phyloP scores from a whole-genome alignment of 2,113 vertebrate species.

The Crotophaga sulcirostris region DNA sequence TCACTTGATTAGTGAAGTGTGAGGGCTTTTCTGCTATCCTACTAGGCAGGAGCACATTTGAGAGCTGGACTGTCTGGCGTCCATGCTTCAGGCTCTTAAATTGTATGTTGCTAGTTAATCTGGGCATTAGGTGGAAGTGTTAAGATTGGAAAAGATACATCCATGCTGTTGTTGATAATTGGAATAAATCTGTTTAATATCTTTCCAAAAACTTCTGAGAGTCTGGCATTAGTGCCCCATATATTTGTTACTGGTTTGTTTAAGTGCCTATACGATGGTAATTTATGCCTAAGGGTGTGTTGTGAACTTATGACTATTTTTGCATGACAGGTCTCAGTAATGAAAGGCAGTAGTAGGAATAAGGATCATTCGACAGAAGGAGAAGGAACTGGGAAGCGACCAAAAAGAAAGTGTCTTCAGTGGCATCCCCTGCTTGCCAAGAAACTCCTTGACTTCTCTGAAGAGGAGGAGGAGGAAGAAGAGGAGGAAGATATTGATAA shows the following conservation, averaged over 20 bases:
- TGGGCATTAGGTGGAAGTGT: not conserved
- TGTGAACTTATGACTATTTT: not conserved
- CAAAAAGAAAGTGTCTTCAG: conserved; percentile 97
- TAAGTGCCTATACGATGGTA: not conserved
- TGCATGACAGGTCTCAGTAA: conserved; percentile 83
- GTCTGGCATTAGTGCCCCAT: not conserved
- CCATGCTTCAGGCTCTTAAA: not conserved
- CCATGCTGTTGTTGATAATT: not conserved
- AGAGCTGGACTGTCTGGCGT: not conserved
- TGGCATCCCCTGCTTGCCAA: conserved; percentile 98
- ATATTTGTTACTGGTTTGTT: not conserved
- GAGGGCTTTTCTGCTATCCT: not conserved
- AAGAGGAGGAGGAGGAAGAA: conserved; percentile 96
- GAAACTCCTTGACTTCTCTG: conserved; percentile 94
- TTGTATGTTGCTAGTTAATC: not conserved
- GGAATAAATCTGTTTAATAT: not conserved
- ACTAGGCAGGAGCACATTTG: not conserved
- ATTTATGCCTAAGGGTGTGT: not conserved
- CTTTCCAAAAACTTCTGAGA: not conserved
- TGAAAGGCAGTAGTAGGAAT: conserved; percentile 95
- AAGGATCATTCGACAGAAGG: conserved; percentile 90
- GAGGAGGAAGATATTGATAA: conserved; percentile 94
- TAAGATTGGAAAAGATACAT: not conserved
- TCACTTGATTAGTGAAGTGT: not conserved
- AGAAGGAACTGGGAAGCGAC: conserved; percentile 89